These are phyloP conservation scores for Machimus atricapillus DNA, from an alignment of 2,888 invertebrate species.

Conservation along the genomic window DNA sequence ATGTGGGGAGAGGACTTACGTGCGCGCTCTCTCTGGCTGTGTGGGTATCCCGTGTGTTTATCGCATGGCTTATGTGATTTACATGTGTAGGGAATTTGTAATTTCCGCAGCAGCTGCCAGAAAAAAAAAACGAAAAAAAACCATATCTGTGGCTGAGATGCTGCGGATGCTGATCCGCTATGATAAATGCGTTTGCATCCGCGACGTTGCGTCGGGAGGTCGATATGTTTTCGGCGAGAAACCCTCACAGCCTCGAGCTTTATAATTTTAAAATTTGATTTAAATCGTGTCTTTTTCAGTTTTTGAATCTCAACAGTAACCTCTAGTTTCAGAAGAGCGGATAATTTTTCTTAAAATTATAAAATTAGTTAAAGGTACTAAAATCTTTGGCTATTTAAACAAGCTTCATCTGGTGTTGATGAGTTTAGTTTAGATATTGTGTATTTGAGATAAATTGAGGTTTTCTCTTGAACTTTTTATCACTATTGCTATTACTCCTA, in stretches of 20 bases:
- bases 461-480: too few species aligned
- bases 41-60: neutral
- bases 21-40: neutral
- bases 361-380: too few species aligned
- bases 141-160: neutral
- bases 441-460: too few species aligned
- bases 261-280: neutral
- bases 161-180: neutral
- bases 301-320: too few species aligned
- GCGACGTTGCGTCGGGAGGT: neutral
- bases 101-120: conserved; percentile 33
- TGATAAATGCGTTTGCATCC: neutral
- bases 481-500: too few species aligned
- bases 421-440: too few species aligned
- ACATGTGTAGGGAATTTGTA: conserved; percentile 39
- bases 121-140: too few species aligned
- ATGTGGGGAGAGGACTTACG: conserved; percentile 21
- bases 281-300: neutral
- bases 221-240: neutral
- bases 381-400: too few species aligned
- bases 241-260: neutral
- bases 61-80: conserved; percentile 33
- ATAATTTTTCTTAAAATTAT: too few species aligned
- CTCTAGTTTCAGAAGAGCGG: neutral
- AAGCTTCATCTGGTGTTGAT: too few species aligned